Conservation (phyloP, 2,113 vertebrate genomes). For the Plecotus auritus region DNA sequence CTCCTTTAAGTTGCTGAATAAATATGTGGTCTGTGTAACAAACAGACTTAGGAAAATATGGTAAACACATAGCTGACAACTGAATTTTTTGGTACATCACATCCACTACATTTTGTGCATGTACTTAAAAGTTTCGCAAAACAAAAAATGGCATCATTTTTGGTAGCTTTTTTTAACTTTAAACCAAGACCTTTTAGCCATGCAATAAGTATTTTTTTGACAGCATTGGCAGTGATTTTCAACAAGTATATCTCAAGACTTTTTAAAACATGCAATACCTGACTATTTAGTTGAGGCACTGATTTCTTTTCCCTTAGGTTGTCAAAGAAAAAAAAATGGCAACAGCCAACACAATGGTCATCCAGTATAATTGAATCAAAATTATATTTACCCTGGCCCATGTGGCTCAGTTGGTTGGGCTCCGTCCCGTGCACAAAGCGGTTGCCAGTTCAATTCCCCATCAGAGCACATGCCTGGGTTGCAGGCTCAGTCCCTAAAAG, state of each 20-base stretch:
- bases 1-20: background rate
- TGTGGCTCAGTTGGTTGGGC: too few relatives aligned
- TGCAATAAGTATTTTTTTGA: background rate
- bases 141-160: background rate
- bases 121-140: background rate
- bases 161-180: background rate
- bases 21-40: background rate
- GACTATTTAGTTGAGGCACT: background rate
- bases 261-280: background rate
- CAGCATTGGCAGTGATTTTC: background rate
- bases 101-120: background rate
- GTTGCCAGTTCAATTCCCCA: background rate
- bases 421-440: too few relatives aligned
- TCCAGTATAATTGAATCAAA: background rate
- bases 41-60: background rate
- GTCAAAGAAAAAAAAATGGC: background rate
- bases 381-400: background rate
- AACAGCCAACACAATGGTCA: background rate
- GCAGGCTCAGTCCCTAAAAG: too few relatives aligned
- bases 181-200: background rate
- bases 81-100: background rate
- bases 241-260: background rate
- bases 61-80: background rate
- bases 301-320: background rate
- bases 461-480: background rate